Conservation (phyloP, 2,113 vertebrate species). For the Percopsis transmontana region DNA sequence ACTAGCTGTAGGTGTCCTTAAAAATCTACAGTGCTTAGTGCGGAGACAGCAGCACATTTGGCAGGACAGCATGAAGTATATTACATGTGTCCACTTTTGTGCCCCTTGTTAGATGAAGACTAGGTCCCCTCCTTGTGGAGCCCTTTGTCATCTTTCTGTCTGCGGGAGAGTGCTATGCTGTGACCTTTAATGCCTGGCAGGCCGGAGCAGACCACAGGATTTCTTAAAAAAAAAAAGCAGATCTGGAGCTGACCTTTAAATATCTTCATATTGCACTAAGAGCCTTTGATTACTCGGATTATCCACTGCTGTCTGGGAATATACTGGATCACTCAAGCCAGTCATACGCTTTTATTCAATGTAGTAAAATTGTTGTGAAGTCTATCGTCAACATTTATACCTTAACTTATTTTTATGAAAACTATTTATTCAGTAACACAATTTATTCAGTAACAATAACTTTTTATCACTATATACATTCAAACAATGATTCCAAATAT, state of each 20-base stretch:
- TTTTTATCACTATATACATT: background rate
- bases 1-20: conserved; percentile 25
- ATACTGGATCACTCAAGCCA: conserved; percentile 39
- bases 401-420: too few relatives aligned
- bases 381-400: background rate
- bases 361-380: conserved; percentile 15
- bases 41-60: conserved; percentile 25
- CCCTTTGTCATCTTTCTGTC: conserved; percentile 58
- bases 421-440: background rate
- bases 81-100: conserved; percentile 37
- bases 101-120: conserved; percentile 60
- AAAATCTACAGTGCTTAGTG: conserved; percentile 21
- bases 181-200: conserved; percentile 71
- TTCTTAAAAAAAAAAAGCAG: conserved; percentile 66
- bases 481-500: background rate
- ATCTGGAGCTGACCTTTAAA: conserved; percentile 72
- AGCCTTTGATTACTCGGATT: conserved; percentile 70
- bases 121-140: conserved; percentile 35
- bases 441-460: too few relatives aligned
- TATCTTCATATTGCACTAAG: conserved; percentile 70
- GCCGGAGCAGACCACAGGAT: conserved; percentile 56
- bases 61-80: conserved; percentile 48
- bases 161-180: conserved; percentile 56
- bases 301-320: conserved; percentile 59
- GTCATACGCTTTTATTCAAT: conserved; percentile 15